phyloP scores from a whole-genome alignment of 2,888 invertebrate species.

The Drosophila phalerata region DNA sequence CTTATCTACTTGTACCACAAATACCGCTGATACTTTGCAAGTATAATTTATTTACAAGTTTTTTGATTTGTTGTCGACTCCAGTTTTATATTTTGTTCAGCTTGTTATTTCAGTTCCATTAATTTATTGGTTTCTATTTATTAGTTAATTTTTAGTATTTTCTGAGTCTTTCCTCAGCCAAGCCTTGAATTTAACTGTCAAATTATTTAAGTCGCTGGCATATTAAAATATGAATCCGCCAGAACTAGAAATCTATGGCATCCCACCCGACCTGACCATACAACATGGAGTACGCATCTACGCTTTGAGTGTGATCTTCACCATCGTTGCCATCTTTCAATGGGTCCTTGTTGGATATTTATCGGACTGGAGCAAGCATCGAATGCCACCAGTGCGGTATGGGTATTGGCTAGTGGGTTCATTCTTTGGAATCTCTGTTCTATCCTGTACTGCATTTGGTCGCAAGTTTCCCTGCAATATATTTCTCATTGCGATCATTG shows the following conservation, averaged over 20 bases:
- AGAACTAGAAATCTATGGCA: conserved; percentile 40
- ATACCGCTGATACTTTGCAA: background rate
- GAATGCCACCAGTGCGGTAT: conserved; percentile 36
- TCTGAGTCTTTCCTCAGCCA: background rate
- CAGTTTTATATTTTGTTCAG: background rate
- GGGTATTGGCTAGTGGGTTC: conserved; percentile 64
- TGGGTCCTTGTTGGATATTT: conserved; percentile 44
- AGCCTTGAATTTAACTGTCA: conserved; percentile 13
- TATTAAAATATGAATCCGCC: conserved; percentile 23
- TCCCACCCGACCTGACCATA: conserved; percentile 19
- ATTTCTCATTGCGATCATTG: conserved; percentile 43
- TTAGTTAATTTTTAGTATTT: background rate
- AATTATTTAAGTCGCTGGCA: conserved; percentile 2
- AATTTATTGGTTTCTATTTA: background rate
- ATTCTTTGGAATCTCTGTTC: conserved; percentile 53
- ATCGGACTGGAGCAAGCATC: conserved; percentile 16
- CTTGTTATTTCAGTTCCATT: background rate
- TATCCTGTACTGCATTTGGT: conserved; percentile 60
- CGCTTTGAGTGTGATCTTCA: conserved; percentile 27
- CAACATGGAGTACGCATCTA: conserved; percentile 54
- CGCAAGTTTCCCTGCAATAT: conserved; percentile 59
- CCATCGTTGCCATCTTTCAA: conserved; percentile 39
- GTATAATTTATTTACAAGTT: background rate
- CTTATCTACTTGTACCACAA: conserved; percentile 1
- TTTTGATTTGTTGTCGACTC: background rate